Evolutionary conservation across 1,140 invertebrate genomes (phyloP).

Genomic region (Heliconius hermathena): DNA sequence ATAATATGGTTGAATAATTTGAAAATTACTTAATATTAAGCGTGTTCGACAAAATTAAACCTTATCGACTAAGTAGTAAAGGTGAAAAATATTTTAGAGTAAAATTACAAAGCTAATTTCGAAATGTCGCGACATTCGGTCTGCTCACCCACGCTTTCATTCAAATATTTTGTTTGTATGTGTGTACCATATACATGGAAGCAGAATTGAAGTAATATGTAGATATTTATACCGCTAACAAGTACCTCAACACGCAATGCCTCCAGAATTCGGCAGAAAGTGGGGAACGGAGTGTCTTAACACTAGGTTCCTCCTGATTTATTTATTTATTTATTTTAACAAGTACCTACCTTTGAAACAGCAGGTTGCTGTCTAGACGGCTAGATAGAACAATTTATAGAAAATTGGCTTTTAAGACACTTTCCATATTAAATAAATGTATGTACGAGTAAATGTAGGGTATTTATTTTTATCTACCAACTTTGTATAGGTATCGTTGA

Average conservation of each 20-base stretch:
- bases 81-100: constrained; percentile 4
- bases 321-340: too few relatives aligned
- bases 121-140: constrained; percentile 64
- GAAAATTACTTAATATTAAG: constrained; percentile 41
- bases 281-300: too few relatives aligned
- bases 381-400: neutral
- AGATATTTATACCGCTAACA: neutral
- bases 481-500: neutral
- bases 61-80: constrained; percentile 22
- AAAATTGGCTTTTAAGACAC: neutral
- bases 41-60: constrained; percentile 20
- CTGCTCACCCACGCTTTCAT: constrained; percentile 67
- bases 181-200: constrained; percentile 33
- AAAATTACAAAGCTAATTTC: constrained; percentile 47
- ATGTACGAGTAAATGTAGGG: too few relatives aligned
- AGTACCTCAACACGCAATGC: too few relatives aligned
- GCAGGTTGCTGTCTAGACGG: neutral
- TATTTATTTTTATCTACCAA: neutral
- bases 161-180: constrained; percentile 54
- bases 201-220: constrained; percentile 12
- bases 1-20: constrained; percentile 40
- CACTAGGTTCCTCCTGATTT: too few relatives aligned
- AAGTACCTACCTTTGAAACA: neutral
- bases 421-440: too few relatives aligned
- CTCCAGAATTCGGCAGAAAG: too few relatives aligned